Percentiles rank a stretch among this genome's conserved stretches.
Conservation (phyloP, 2,888 invertebrate genomes). For the Drosophila gaucha region DNA sequence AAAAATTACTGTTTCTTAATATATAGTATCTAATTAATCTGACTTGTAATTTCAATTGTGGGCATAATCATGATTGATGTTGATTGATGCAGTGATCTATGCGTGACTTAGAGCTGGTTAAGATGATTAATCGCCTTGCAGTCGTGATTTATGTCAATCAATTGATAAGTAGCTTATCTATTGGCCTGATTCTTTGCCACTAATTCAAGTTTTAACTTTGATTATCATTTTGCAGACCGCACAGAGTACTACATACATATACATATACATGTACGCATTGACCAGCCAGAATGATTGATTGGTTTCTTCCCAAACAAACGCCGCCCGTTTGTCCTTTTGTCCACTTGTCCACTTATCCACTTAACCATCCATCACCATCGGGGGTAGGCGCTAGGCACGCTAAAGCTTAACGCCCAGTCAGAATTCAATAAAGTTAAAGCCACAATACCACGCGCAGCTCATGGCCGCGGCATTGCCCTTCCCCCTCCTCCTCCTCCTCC, state of each 20-base stretch:
- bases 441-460: slow-evolving; percentile 39
- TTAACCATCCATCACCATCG: slow-evolving; percentile 49
- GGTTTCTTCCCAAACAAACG: slow-evolving; percentile 18
- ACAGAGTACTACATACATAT: background rate
- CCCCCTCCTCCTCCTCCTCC: background rate
- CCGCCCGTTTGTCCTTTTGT: background rate
- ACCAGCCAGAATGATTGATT: slow-evolving; percentile 44
- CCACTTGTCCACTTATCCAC: slow-evolving; percentile 37
- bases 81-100: slow-evolving; percentile 18
- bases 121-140: slow-evolving; percentile 26
- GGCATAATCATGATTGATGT: background rate
- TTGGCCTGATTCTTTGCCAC: slow-evolving; percentile 21
- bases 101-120: slow-evolving; percentile 7
- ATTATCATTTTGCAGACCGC: slow-evolving; percentile 41
- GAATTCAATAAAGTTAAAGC: slow-evolving; percentile 57
- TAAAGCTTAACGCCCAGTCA: slow-evolving; percentile 18
- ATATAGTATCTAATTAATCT: background rate
- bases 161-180: slow-evolving; percentile 16
- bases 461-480: slow-evolving; percentile 22
- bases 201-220: slow-evolving; percentile 44
- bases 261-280: background rate
- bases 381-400: slow-evolving; percentile 6
- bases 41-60: background rate
- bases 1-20: background rate
- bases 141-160: slow-evolving; percentile 27